Percentiles rank a stretch among this genome's conserved stretches.
phyloP scores from a whole-genome alignment of 2,888 invertebrate species.

The Ditylenchus weischeri region DNA sequence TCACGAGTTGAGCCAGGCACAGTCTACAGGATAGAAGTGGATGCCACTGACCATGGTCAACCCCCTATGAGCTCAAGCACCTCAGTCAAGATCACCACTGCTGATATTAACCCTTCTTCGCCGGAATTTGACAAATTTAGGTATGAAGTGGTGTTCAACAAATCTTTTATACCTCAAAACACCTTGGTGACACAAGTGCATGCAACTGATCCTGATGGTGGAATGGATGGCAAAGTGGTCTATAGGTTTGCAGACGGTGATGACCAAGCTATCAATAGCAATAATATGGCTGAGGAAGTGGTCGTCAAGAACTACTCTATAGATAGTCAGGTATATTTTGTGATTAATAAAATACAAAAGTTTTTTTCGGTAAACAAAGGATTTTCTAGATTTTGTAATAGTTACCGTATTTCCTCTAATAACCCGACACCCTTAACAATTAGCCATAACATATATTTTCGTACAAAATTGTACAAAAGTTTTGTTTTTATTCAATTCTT shows the following conservation, averaged over 20 bases:
- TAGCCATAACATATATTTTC: too few species aligned
- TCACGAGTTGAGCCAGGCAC: conserved; percentile 7
- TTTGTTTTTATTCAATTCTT: too few species aligned
- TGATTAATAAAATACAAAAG: too few species aligned
- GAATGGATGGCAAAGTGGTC: conserved; percentile 41
- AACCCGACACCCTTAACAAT: too few species aligned
- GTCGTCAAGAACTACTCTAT: conserved; percentile 23
- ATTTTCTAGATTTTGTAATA: too few species aligned
- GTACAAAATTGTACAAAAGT: too few species aligned
- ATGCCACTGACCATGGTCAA: conserved; percentile 32
- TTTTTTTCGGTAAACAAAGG: too few species aligned
- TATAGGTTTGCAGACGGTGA: conserved; percentile 30
- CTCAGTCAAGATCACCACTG: conserved; percentile 14
- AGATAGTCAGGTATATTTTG: conserved; percentile 26
- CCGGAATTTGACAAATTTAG: conserved; percentile 50
- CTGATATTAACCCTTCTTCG: conserved; percentile 44
- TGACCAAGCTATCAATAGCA: not conserved
- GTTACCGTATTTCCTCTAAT: too few species aligned
- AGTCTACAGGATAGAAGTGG: conserved; percentile 13
- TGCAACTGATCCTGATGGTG: conserved; percentile 53
- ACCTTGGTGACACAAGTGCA: conserved; percentile 40
- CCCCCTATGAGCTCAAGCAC: conserved; percentile 28
- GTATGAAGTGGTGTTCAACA: conserved; percentile 37
- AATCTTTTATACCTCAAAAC: conserved; percentile 41
- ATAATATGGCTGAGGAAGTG: conserved; percentile 11